Base-by-base conservation (phyloP, 2,797 vertebrate species). In the Micropoecilia bifurca region DNA sequence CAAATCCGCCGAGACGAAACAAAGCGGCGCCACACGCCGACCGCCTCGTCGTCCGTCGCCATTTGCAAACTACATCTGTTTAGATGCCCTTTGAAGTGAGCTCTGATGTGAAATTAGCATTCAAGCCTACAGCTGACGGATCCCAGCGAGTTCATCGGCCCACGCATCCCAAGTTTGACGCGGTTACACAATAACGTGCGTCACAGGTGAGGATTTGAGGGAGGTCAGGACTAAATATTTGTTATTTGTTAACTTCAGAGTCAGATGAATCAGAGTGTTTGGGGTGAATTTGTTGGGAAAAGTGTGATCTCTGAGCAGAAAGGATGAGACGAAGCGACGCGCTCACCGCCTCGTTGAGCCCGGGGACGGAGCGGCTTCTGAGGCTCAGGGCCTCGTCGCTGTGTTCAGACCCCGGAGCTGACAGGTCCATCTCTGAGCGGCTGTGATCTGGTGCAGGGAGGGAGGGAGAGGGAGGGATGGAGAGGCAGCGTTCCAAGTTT, bases 341-440 rank as follows among this genome's bases (percentile, higher is more conserved):
- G 93, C 97, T 96, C 92, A 99, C 98, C 84, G 94, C 83, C 61
- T 97, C 95, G 33, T 97, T 97, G 84, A 98, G 95, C 74, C 97
- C 97, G 25, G 97, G 97, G 53, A 99, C 96, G 36, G 97, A 99
- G 76, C 87, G 97, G 92, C 97, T 97, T 85, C 96, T 96, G 84
- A 96, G 78, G 71, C 96, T 97, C 88, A 96, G 71, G 71, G 93
- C 85, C 16, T 98, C 97, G 0, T 97, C 97, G 71, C 96, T 96
- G 81, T 83, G 95, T 85, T 97, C 97, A 61, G 94, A 94, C 73
- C 93, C 95, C 2, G 96, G 95, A 83, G 92, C 96, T 69, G 95
- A 97, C 89, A 99, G 92, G 93, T 99, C 98, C 92, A 97, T 89
- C 87, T 99, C 97, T 55, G 98, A 99, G 85, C 89, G 95, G 87